phyloP scores from a whole-genome alignment of 2,888 invertebrate species.

The Torymus texanus region DNA sequence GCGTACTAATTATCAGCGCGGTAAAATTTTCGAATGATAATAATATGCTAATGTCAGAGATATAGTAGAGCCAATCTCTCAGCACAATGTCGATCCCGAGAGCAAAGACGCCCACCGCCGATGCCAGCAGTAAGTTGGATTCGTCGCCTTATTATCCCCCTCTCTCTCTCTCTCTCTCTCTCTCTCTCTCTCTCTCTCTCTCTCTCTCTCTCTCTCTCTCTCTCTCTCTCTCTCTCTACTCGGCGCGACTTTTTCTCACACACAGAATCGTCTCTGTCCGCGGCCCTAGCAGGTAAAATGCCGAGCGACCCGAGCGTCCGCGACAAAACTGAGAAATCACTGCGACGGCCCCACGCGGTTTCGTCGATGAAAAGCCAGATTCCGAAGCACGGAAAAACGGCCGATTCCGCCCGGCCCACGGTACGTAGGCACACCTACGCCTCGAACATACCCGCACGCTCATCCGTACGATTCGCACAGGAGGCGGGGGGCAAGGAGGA shows the following conservation, averaged over 20 bases:
- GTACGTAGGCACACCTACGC: too few species aligned
- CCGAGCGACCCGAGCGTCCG: neutral
- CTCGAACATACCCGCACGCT: too few species aligned
- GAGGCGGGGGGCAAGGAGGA: conserved; percentile 39
- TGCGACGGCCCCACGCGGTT: neutral
- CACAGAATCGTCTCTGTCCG: too few species aligned
- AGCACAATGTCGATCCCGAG: conserved; percentile 39
- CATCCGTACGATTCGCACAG: neutral
- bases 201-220: neutral
- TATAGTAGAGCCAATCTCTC: neutral
- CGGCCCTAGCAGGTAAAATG: neutral
- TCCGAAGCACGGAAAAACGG: conserved; percentile 41
- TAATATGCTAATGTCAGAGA: conserved; percentile 32
- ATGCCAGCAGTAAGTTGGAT: conserved; percentile 18
- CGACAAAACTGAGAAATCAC: neutral
- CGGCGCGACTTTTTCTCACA: too few species aligned
- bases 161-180: too few species aligned
- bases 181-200: neutral
- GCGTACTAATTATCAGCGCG: neutral
- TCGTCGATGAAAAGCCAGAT: conserved; percentile 31
- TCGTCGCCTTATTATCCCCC: neutral
- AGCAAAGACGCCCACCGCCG: neutral
- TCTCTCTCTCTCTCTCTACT: too few species aligned
- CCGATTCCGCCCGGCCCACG: neutral
- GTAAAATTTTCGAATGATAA: conserved; percentile 15